Evolutionary conservation across 2,797 vertebrate genomes (phyloP).

Genomic region (Novumbra hubbsi): DNA sequence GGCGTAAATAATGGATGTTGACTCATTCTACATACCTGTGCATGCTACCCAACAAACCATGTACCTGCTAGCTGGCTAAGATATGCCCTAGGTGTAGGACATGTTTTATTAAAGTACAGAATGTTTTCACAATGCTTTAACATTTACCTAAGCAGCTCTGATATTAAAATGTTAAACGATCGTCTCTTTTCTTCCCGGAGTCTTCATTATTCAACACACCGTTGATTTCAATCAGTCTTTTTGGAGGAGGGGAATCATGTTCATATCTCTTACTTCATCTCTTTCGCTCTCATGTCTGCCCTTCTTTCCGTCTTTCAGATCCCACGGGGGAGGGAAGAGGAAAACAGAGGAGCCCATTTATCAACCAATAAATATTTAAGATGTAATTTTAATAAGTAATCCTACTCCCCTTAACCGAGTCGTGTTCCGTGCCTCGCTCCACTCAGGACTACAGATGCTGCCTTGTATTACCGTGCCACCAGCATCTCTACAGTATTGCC

Average conservation of each 20-base stretch:
- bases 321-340: constrained; percentile 42
- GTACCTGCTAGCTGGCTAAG: constrained; percentile 35
- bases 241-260: constrained; percentile 58
- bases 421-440: constrained; percentile 70
- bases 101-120: constrained; percentile 50
- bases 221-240: constrained; percentile 75
- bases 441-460: constrained; percentile 72
- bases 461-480: constrained; percentile 64
- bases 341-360: constrained; percentile 69
- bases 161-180: constrained; percentile 70
- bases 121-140: constrained; percentile 30
- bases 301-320: constrained; percentile 31
- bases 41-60: background rate
- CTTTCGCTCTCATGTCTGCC: constrained; percentile 20
- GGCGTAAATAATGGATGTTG: too few species aligned
- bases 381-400: constrained; percentile 78
- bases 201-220: constrained; percentile 77
- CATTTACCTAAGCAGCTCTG: constrained; percentile 61
- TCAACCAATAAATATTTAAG: constrained; percentile 77
- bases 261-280: constrained; percentile 47
- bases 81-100: constrained; percentile 40
- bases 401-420: constrained; percentile 69
- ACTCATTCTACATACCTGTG: too few species aligned
- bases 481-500: constrained; percentile 78
- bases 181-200: constrained; percentile 64